These are phyloP conservation scores for Syngnathus typhle DNA, from an alignment of 2,113 vertebrate species.

Conservation along the genomic window DNA sequence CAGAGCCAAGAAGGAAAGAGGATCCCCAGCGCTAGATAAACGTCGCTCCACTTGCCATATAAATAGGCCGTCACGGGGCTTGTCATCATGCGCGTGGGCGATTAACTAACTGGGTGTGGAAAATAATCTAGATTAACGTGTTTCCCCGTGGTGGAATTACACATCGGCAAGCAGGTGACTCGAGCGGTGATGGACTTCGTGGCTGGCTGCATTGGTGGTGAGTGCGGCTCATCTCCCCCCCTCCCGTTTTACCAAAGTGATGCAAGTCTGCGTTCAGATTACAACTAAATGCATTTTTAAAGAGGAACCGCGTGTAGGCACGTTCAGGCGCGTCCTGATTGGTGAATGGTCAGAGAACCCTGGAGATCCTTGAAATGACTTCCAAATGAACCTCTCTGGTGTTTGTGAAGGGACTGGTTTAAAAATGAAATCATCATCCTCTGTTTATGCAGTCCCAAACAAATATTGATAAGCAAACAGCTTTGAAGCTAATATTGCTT, in stretches of 20 bases:
- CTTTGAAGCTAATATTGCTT: neutral
- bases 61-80: neutral
- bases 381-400: neutral
- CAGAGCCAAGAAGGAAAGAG: neutral
- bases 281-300: constrained; percentile 5
- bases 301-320: constrained; percentile 16
- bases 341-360: neutral
- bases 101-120: neutral
- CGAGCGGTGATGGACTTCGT: constrained; percentile 83
- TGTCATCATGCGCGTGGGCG: neutral
- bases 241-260: constrained; percentile 13
- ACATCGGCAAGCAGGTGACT: neutral
- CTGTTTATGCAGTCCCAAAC: neutral
- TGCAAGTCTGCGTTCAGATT: constrained; percentile 27
- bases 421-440: neutral
- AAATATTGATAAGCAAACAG: neutral
- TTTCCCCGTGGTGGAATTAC: neutral
- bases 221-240: constrained; percentile 10
- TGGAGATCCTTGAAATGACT: neutral
- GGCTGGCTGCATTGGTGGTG: constrained; percentile 89
- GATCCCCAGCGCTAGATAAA: constrained; percentile 10
- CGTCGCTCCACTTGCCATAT: neutral
- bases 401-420: neutral
- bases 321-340: neutral
- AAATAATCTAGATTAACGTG: neutral